These are phyloP conservation scores for Ridgeia piscesae DNA, from an alignment of 1,140 invertebrate species.

Conservation along the genomic window DNA sequence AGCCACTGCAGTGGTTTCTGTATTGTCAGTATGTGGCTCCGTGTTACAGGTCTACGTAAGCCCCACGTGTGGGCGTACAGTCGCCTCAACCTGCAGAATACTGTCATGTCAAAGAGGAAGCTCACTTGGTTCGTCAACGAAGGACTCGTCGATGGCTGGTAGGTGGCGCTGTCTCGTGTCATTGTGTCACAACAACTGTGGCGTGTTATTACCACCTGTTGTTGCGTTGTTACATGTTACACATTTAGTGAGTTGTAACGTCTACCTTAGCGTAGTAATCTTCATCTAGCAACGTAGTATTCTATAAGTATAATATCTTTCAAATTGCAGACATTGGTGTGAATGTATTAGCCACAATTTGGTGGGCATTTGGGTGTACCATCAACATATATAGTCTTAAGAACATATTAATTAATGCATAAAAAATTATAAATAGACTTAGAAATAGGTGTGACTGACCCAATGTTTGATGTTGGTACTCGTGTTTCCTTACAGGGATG, in stretches of 20 bases:
- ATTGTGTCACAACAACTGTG: not conserved
- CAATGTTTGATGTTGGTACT: not conserved
- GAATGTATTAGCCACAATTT: too few relatives aligned
- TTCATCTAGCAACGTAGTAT: not conserved
- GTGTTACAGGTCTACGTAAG: constrained; percentile 75
- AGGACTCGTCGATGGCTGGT: constrained; percentile 94
- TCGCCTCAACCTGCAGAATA: constrained; percentile 94
- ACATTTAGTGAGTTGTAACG: too few relatives aligned
- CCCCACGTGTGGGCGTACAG: constrained; percentile 96
- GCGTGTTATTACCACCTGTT: not conserved
- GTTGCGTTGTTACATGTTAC: not conserved
- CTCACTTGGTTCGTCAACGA: constrained; percentile 96
- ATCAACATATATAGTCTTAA: too few relatives aligned
- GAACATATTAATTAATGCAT: too few relatives aligned
- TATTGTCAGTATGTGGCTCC: too few relatives aligned
- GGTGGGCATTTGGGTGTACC: too few relatives aligned
- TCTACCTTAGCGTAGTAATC: too few relatives aligned
- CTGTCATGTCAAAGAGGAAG: constrained; percentile 95
- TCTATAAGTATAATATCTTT: not conserved
- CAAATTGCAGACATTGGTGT: not conserved
- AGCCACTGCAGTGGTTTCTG: too few relatives aligned
- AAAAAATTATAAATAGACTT: too few relatives aligned
- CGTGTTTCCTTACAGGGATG: constrained; percentile 71
- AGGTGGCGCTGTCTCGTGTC: constrained; percentile 45
- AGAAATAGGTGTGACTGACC: too few relatives aligned